phyloP scores from a whole-genome alignment of 2,797 vertebrate species.

The Varecia variegata region DNA sequence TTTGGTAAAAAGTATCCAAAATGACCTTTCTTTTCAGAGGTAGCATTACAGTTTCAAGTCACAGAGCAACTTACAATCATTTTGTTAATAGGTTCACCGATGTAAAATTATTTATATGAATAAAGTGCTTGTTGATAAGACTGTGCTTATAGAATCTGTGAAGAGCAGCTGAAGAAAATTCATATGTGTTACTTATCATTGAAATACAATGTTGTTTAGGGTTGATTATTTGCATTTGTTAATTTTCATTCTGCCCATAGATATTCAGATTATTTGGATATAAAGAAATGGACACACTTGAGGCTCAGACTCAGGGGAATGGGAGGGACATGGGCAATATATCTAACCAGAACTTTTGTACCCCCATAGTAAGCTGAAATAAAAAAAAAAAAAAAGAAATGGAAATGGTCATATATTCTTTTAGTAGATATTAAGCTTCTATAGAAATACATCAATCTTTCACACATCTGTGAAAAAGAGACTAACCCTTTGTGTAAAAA shows the following conservation, averaged over 20 bases:
- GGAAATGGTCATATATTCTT: not conserved
- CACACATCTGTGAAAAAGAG: not conserved
- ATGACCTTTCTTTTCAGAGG: not conserved
- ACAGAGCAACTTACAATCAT: not conserved
- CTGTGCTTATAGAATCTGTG: constrained; percentile 24
- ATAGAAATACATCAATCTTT: not conserved
- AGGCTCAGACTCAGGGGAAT: too few relatives aligned
- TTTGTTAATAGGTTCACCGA: constrained; percentile 10
- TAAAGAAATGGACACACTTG: not conserved
- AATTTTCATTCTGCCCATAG: constrained; percentile 21
- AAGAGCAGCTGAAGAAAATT: constrained; percentile 51
- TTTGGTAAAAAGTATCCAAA: constrained; percentile 43
- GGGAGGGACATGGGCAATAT: too few relatives aligned
- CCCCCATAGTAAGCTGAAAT: too few relatives aligned
- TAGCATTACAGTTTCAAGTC: constrained; percentile 13
- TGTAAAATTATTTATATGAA: constrained; percentile 58
- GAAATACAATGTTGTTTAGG: constrained; percentile 49
- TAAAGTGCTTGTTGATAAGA: constrained; percentile 38
- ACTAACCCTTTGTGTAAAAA: not conserved
- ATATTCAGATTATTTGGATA: constrained; percentile 49
- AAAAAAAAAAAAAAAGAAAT: too few relatives aligned
- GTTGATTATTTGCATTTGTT: constrained; percentile 53
- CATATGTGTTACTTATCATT: constrained; percentile 3
- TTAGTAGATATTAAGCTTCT: not conserved
- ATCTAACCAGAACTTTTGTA: too few relatives aligned